Evolutionary conservation across 1,140 invertebrate species (phyloP).

Genomic region (Colletes latitarsis): DNA sequence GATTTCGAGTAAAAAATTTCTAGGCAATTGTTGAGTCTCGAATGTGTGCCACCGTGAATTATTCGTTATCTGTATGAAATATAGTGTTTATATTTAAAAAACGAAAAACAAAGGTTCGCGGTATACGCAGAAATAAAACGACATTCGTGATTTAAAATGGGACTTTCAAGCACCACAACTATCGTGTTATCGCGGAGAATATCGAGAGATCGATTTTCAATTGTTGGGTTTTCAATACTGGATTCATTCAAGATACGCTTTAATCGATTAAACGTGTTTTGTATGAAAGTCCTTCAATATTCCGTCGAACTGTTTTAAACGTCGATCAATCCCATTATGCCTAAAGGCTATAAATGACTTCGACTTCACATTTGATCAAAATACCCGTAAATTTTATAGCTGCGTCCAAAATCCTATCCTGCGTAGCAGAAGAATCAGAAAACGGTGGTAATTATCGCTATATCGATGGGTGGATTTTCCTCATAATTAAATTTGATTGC

Average conservation of each 20-base stretch:
- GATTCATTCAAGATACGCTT: constrained; percentile 38
- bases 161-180: constrained; percentile 10
- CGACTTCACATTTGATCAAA: background rate
- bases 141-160: constrained; percentile 12
- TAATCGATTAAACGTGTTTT: constrained; percentile 11
- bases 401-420: too few species aligned
- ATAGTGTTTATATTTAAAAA: background rate
- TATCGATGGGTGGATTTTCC: too few species aligned
- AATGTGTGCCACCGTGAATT: background rate
- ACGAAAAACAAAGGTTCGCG: background rate
- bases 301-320: constrained; percentile 4
- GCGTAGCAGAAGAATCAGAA: too few species aligned
- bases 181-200: constrained; percentile 2
- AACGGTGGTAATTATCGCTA: too few species aligned
- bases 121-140: background rate
- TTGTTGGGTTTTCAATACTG: constrained; percentile 10
- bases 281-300: constrained; percentile 1
- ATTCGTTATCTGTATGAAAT: background rate
- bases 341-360: background rate
- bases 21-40: too few species aligned
- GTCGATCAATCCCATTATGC: background rate
- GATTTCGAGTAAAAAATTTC: too few species aligned
- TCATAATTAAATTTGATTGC: too few species aligned
- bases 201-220: constrained; percentile 27
- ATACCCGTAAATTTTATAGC: background rate